Evolutionary conservation across 2,113 vertebrate species (phyloP), one percentile per base, ranked within the genome.

Genomic region (Ptychochromis oligacanthus): DNA sequence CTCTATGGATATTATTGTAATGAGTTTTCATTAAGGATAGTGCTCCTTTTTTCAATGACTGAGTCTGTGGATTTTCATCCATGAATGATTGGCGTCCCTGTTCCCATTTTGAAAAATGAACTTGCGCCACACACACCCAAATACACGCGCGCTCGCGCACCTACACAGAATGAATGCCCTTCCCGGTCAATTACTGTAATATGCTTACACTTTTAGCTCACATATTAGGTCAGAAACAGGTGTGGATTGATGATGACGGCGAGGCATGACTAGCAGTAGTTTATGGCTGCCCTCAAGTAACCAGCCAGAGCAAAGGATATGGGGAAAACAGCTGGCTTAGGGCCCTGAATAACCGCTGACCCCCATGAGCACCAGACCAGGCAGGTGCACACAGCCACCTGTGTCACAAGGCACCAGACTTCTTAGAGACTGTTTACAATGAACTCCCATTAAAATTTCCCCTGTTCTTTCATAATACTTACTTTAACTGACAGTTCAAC

Each of bases 311-410:
- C 34, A 24, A 57, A 26, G 34, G 82, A 83, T 86, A 85, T 87
- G 86, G 34, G 24, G 28, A 82, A n/a, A 92, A 89, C 89, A 91
- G 85, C 88, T 92, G 86, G 85, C 52, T 79, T 2, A 26, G 49
- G 90, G 57, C 79, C 84, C 85, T 80, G 81, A 91, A 91, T 92
- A 91, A 87, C 89, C 83, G 83, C 70, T 84, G 91, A 90, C 81
- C 87, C 81, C 34, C 26, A 31, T 55, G 54, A 65, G 28, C 62
- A 49, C n/a, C 74, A 54, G 74, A 64, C 13, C 55, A 26, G 89
- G 85, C 87, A 92, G 89, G 85, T 92, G 90, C 75, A 80, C 80
- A 58, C 52, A 28, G 77, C 80, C 91, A 93, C 86, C 79, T 88
- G 92, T 90, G 91, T 54, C 83, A 26, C 67, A 80, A 75, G 79